phyloP scores from a whole-genome alignment of 2,888 invertebrate genomes.

The Limnephilus marmoratus region DNA sequence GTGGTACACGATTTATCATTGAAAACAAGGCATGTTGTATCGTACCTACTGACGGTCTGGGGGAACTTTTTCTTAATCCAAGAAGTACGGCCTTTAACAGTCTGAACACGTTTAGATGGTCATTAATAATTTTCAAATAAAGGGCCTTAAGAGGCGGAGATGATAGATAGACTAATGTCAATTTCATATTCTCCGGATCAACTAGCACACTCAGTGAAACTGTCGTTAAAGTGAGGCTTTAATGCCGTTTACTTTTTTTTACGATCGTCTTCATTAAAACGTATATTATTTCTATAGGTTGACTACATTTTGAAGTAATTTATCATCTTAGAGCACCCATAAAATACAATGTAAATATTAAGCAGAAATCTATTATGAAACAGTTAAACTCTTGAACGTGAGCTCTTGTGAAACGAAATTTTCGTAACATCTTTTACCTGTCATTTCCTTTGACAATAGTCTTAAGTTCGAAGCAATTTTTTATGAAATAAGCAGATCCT shows the following conservation, averaged over 20 bases:
- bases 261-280: background rate
- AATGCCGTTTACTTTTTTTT: background rate
- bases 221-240: background rate
- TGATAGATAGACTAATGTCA: constrained; percentile 2
- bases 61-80: background rate
- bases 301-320: background rate
- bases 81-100: background rate
- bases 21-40: background rate
- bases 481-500: no score
- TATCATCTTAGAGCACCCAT: background rate
- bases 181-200: background rate
- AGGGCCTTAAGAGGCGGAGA: background rate
- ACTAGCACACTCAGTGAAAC: background rate
- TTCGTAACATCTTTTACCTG: no score
- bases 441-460: no score
- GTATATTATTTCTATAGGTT: background rate
- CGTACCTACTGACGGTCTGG: background rate
- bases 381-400: background rate
- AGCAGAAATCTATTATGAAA: background rate
- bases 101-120: background rate
- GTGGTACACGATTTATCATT: background rate
- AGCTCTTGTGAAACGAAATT: no score
- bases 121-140: constrained; percentile 2
- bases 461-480: no score
- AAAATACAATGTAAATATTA: background rate